phyloP scores from a whole-genome alignment of 2,113 vertebrate genomes.

The Toxotes jaculatrix region DNA sequence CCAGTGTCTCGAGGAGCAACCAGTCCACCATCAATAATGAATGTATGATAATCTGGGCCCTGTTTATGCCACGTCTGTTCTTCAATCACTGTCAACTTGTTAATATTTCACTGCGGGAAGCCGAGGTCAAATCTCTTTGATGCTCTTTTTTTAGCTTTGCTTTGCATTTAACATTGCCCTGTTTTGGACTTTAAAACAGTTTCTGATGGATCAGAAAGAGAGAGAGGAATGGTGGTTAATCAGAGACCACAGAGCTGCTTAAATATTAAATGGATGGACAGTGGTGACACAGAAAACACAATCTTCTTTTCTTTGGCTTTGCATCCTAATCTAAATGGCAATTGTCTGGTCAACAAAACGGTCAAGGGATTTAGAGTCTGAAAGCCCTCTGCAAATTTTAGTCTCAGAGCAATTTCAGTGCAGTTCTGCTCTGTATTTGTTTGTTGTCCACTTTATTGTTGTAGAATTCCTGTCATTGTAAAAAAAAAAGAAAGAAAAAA shows the following conservation, averaged over 20 bases:
- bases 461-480: neutral
- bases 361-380: slow-evolving; percentile 60
- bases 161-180: slow-evolving; percentile 22
- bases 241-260: slow-evolving; percentile 71
- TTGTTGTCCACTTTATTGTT: neutral
- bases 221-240: slow-evolving; percentile 42
- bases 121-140: neutral
- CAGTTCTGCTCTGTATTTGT: slow-evolving; percentile 20
- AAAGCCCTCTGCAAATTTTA: slow-evolving; percentile 53
- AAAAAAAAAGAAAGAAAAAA: neutral
- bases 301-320: slow-evolving; percentile 76
- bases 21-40: slow-evolving; percentile 56
- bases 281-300: slow-evolving; percentile 70
- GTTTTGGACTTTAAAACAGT: slow-evolving; percentile 49
- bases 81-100: slow-evolving; percentile 55
- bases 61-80: slow-evolving; percentile 50
- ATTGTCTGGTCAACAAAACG: slow-evolving; percentile 70
- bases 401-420: slow-evolving; percentile 19
- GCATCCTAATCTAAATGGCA: slow-evolving; percentile 72
- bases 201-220: slow-evolving; percentile 27
- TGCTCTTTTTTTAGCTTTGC: slow-evolving; percentile 8
- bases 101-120: slow-evolving; percentile 28
- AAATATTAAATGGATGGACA: slow-evolving; percentile 72
- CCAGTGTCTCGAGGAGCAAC: slow-evolving; percentile 14
- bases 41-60: slow-evolving; percentile 38